Conservation (phyloP, 1,140 invertebrate species). For the Dendroctonus valens region DNA sequence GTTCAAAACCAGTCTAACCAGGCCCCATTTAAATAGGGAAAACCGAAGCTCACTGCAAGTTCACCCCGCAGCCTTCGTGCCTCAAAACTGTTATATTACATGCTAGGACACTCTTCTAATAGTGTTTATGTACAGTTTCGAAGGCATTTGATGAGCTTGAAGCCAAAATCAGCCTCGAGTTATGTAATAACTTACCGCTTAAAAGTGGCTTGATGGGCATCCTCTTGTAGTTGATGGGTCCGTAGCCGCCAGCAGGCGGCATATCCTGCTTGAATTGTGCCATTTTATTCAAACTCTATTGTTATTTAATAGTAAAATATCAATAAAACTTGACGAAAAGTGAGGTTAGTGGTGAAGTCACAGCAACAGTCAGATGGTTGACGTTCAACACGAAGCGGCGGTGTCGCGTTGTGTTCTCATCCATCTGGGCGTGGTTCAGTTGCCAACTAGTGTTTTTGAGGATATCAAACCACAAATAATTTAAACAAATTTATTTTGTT, state of each 20-base stretch:
- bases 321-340: too few species aligned
- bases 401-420: too few species aligned
- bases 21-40: neutral
- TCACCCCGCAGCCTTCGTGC: neutral
- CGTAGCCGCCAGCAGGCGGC: slow-evolving; percentile 82
- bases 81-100: neutral
- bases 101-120: slow-evolving; percentile 19
- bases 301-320: neutral
- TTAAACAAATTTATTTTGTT: too few species aligned
- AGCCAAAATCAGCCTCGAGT: too few species aligned
- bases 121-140: slow-evolving; percentile 25
- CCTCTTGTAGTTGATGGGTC: slow-evolving; percentile 68
- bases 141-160: too few species aligned
- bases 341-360: too few species aligned
- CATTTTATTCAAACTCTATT: slow-evolving; percentile 14
- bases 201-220: slow-evolving; percentile 68
- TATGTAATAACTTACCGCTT: slow-evolving; percentile 56
- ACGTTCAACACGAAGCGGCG: too few species aligned
- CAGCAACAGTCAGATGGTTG: too few species aligned
- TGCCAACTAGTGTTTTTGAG: too few species aligned
- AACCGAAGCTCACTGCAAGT: neutral
- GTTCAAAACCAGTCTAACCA: neutral
- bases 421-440: too few species aligned
- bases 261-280: slow-evolving; percentile 69
- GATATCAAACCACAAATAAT: too few species aligned